These are phyloP conservation scores for Synanthedon formicaeformis DNA, from an alignment of 2,888 invertebrate genomes.

Conservation along the genomic window DNA sequence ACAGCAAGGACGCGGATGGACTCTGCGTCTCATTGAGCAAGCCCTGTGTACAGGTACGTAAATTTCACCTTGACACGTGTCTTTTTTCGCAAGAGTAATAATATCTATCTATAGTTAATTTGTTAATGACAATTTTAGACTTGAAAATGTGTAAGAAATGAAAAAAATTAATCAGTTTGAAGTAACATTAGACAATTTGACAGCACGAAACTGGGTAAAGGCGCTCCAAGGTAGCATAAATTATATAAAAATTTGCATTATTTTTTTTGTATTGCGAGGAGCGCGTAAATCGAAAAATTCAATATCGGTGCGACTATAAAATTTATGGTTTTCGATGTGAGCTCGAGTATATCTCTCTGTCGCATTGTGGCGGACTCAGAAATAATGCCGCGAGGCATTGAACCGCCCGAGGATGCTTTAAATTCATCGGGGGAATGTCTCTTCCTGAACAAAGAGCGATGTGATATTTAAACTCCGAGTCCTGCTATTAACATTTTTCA, in stretches of 20 bases:
- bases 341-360: slow-evolving; percentile 25
- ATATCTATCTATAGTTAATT: not conserved
- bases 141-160: too few relatives aligned
- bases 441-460: slow-evolving; percentile 26
- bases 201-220: slow-evolving; percentile 4
- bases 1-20: slow-evolving; percentile 97
- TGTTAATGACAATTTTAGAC: not conserved
- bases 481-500: slow-evolving; percentile 11
- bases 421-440: slow-evolving; percentile 41
- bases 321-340: slow-evolving; percentile 44
- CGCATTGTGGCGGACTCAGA: slow-evolving; percentile 26
- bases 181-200: not conserved
- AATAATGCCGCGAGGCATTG: slow-evolving; percentile 35
- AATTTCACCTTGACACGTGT: not conserved
- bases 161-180: too few relatives aligned
- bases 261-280: slow-evolving; percentile 25
- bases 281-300: slow-evolving; percentile 46
- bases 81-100: not conserved
- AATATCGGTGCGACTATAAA: slow-evolving; percentile 49
- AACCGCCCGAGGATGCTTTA: slow-evolving; percentile 33
- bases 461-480: slow-evolving; percentile 16
- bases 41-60: slow-evolving; percentile 88
- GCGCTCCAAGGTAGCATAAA: slow-evolving; percentile 27
- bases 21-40: slow-evolving; percentile 97
- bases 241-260: slow-evolving; percentile 20